phyloP scores from a whole-genome alignment of 1,140 invertebrate genomes.

The Acromyrmex echinatior region DNA sequence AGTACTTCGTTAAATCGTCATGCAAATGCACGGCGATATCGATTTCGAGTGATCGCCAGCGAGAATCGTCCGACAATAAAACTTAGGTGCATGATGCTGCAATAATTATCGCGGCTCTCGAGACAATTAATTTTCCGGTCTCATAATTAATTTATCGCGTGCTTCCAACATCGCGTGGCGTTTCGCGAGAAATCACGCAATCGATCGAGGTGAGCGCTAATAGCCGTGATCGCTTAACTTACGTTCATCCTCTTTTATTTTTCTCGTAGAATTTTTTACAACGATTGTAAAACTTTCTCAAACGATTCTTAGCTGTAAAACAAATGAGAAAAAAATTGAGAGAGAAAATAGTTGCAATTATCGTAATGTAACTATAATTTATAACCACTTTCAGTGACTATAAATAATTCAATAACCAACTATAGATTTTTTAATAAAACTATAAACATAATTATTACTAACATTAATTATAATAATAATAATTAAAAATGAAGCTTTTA shows the following conservation, averaged over 20 bases:
- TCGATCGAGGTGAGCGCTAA: slow-evolving; percentile 39
- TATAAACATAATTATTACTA: too few relatives aligned
- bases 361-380: too few relatives aligned
- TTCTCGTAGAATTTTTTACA: not conserved
- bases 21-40: not conserved
- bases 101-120: slow-evolving; percentile 40
- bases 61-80: slow-evolving; percentile 1
- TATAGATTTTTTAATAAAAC: too few relatives aligned
- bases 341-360: too few relatives aligned
- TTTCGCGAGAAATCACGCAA: slow-evolving; percentile 40
- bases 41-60: not conserved
- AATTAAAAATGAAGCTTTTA: too few relatives aligned
- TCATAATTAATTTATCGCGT: slow-evolving; percentile 52
- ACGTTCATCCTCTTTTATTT: not conserved
- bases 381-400: too few relatives aligned
- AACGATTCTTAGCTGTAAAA: not conserved
- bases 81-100: not conserved
- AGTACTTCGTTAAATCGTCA: slow-evolving; percentile 13
- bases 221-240: slow-evolving; percentile 18
- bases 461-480: too few relatives aligned
- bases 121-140: slow-evolving; percentile 39
- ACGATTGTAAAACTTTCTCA: not conserved
- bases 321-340: too few relatives aligned
- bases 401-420: too few relatives aligned
- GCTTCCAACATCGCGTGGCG: slow-evolving; percentile 35